Conservation (phyloP, 1,140 invertebrate species). For the Habropoda laboriosa region DNA sequence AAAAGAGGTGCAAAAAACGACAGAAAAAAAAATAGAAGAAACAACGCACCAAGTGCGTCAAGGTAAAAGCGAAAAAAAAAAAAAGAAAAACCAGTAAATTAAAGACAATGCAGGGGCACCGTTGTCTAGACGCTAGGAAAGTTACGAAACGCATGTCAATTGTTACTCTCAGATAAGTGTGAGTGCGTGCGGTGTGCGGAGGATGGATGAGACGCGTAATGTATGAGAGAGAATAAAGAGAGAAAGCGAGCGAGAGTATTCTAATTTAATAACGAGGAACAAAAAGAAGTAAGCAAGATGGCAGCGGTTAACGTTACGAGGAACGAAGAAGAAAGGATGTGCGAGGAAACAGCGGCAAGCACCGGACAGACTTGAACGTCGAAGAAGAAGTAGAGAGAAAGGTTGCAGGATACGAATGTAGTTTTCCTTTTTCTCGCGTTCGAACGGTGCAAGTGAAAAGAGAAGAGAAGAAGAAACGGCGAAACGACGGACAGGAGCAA, state of each 20-base stretch:
- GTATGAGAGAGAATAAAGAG: conserved; percentile 15
- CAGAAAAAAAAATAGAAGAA: conserved; percentile 44
- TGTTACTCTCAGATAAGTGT: conserved; percentile 75
- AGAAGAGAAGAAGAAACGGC: no score
- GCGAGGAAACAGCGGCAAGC: no score
- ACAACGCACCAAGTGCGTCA: conserved; percentile 34
- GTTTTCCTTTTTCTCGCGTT: no score
- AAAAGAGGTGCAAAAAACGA: neutral
- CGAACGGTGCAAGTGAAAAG: conserved; percentile 15
- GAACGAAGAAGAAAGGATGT: neutral
- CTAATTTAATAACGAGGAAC: conserved; percentile 1
- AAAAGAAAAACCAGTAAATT: conserved; percentile 35
- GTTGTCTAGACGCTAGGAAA: conserved; percentile 74
- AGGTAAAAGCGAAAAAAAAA: neutral
- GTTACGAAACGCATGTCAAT: conserved; percentile 80
- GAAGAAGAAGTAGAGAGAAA: neutral
- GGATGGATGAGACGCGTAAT: conserved; percentile 31
- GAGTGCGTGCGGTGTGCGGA: conserved; percentile 59
- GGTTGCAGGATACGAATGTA: neutral
- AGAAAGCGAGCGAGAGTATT: conserved; percentile 36
- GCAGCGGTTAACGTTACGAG: neutral
- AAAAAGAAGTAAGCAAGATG: neutral
- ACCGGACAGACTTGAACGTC: no score
- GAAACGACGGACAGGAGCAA: conserved; percentile 11
- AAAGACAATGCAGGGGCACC: conserved; percentile 50